These are phyloP conservation scores for Eumeta japonica DNA, from an alignment of 1,140 invertebrate genomes.

Conservation along the genomic window DNA sequence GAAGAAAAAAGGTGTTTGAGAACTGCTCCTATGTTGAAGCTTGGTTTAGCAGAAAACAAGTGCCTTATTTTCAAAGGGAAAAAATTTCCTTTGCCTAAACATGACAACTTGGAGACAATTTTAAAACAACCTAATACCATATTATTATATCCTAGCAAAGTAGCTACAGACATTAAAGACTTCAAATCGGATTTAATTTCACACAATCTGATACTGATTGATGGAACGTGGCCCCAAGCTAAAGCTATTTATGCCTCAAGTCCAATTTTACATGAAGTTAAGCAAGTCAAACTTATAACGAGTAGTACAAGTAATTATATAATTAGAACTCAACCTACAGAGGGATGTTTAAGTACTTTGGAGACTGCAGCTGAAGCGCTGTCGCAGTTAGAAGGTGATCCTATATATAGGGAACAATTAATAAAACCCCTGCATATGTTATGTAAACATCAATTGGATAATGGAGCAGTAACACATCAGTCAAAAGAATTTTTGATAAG, in stretches of 20 bases:
- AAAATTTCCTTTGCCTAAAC: conserved; percentile 72
- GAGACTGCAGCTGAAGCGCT: conserved; percentile 86
- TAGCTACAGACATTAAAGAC: conserved; percentile 65
- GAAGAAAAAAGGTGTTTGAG: conserved; percentile 86
- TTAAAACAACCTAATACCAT: conserved; percentile 70
- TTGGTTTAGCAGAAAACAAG: conserved; percentile 70
- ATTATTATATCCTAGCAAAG: conserved; percentile 79
- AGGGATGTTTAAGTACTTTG: conserved; percentile 86
- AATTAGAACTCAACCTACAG: conserved; percentile 89
- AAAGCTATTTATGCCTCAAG: conserved; percentile 80
- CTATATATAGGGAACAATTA: conserved; percentile 66
- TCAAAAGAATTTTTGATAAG: conserved; percentile 88
- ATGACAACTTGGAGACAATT: conserved; percentile 67
- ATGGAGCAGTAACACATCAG: conserved; percentile 89
- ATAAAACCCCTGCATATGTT: conserved; percentile 77
- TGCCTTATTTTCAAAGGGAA: conserved; percentile 82
- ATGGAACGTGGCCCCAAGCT: conserved; percentile 94
- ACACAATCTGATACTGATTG: conserved; percentile 84
- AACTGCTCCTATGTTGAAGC: conserved; percentile 84
- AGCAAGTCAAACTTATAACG: conserved; percentile 75
- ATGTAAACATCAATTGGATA: conserved; percentile 82
- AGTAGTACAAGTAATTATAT: conserved; percentile 80
- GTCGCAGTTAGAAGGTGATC: conserved; percentile 71
- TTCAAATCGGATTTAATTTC: conserved; percentile 36
- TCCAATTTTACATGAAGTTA: conserved; percentile 64